Conservation (phyloP, 2,113 vertebrate species). For the Saguinus midas region DNA sequence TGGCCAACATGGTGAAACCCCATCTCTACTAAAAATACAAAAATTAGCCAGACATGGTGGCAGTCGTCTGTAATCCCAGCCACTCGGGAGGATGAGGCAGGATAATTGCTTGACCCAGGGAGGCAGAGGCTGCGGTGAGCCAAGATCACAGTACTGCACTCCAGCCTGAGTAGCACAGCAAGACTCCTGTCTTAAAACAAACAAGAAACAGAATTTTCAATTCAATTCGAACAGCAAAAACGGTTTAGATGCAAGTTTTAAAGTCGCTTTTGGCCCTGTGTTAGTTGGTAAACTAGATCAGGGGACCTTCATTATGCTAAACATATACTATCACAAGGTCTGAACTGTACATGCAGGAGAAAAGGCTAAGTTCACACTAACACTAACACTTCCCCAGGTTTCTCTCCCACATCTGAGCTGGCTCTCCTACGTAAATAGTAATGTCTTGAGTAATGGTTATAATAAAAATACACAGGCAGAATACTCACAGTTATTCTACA, state of each 20-base stretch:
- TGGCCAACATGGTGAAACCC: no score
- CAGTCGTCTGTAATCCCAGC: no score
- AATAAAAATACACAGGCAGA: background rate
- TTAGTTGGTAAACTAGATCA: conserved; percentile 23
- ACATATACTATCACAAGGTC: background rate
- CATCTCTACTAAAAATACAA: no score
- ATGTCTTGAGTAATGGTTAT: background rate
- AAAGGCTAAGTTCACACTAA: background rate
- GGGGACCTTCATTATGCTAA: background rate
- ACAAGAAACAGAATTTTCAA: background rate
- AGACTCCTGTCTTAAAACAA: no score
- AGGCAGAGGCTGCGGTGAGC: no score
- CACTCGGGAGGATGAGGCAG: no score
- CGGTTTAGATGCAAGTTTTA: background rate
- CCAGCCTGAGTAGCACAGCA: no score
- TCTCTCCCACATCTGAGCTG: background rate
- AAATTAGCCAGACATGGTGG: no score
- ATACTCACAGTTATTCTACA: background rate
- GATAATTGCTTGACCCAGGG: no score
- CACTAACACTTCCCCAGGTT: background rate
- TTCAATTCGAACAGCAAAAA: background rate
- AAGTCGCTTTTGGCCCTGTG: background rate
- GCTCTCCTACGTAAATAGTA: background rate
- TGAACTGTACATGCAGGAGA: background rate
- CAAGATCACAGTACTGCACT: no score